Percentiles rank a stretch among this genome's conserved stretches.
These are phyloP conservation scores for Sus cebifrons DNA, from an alignment of 2,797 vertebrate genomes.

Conservation along the genomic window DNA sequence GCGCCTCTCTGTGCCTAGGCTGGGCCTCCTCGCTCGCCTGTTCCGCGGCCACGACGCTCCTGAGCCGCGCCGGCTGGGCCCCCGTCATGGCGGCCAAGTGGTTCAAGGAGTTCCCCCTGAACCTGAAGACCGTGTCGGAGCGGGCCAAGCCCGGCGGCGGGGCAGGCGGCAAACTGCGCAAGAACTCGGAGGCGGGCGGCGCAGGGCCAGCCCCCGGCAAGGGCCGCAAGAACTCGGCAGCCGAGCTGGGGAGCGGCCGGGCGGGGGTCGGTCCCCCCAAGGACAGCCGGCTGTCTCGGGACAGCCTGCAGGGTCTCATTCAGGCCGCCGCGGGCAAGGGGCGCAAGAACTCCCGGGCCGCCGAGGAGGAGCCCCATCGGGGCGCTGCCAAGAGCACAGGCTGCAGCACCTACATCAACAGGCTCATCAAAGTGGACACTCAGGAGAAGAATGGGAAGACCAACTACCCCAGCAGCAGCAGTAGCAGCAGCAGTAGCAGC, in stretches of 20 bases:
- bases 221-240: slow-evolving; percentile 95
- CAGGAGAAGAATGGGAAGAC: slow-evolving; percentile 94
- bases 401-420: slow-evolving; percentile 95
- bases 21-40: slow-evolving; percentile 89
- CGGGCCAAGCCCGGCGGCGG: slow-evolving; percentile 90
- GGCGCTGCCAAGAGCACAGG: slow-evolving; percentile 89
- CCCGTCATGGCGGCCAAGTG: slow-evolving; percentile 96
- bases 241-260: slow-evolving; percentile 89
- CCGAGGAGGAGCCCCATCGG: slow-evolving; percentile 90
- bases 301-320: slow-evolving; percentile 85
- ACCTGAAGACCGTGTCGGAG: slow-evolving; percentile 95
- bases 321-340: slow-evolving; percentile 93
- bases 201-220: slow-evolving; percentile 89
- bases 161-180: slow-evolving; percentile 90
- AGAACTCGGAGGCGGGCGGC: slow-evolving; percentile 87
- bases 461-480: slow-evolving; percentile 75
- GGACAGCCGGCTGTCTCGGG: slow-evolving; percentile 88
- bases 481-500: slow-evolving; percentile 33
- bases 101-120: slow-evolving; percentile 98
- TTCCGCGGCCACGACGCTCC: slow-evolving; percentile 74
- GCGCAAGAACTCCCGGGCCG: slow-evolving; percentile 94
- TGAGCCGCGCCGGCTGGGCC: slow-evolving; percentile 82
- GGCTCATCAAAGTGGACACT: slow-evolving; percentile 98
- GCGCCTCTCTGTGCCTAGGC: slow-evolving; percentile 90
- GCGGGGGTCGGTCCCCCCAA: slow-evolving; percentile 81